These are phyloP conservation scores for Cyprinodon diabolis DNA, from an alignment of 2,797 vertebrate species.

Conservation along the genomic window DNA sequence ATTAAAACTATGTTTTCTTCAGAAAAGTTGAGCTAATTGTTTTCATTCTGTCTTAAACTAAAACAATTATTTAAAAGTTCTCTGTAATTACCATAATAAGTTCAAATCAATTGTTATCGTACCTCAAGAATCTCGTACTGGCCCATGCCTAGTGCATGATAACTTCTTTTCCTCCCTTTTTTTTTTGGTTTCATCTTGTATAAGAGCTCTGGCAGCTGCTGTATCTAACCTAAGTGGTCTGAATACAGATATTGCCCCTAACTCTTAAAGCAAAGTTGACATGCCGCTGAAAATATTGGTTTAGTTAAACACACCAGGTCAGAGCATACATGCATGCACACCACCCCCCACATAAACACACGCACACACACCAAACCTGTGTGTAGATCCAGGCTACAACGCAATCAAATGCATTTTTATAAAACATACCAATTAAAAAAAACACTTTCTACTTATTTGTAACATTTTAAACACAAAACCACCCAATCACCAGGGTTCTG, in stretches of 20 bases:
- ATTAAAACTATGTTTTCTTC: background rate
- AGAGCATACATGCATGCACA: slow-evolving; percentile 18
- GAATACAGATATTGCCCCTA: slow-evolving; percentile 33
- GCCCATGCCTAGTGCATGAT: slow-evolving; percentile 31
- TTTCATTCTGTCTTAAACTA: background rate
- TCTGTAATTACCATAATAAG: background rate
- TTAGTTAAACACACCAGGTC: slow-evolving; percentile 45
- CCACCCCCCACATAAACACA: slow-evolving; percentile 31
- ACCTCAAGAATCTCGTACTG: background rate
- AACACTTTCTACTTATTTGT: slow-evolving; percentile 46
- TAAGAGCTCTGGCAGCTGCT: slow-evolving; percentile 60
- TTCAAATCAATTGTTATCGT: background rate
- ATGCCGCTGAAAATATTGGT: slow-evolving; percentile 51
- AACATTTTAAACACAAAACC: slow-evolving; percentile 39
- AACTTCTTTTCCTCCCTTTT: slow-evolving; percentile 39
- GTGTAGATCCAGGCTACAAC: slow-evolving; percentile 68
- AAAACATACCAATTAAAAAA: slow-evolving; percentile 1
- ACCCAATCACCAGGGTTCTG: slow-evolving; percentile 32
- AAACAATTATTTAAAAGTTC: background rate
- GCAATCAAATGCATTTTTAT: slow-evolving; percentile 70
- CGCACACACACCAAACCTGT: slow-evolving; percentile 34
- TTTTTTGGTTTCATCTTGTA: slow-evolving; percentile 75
- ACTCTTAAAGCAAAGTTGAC: slow-evolving; percentile 39
- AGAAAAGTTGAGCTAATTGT: background rate
- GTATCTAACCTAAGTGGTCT: slow-evolving; percentile 37